A percentile compares a stretch with the other conserved stretches of the same genome.
Evolutionary conservation across 2,113 vertebrate genomes (phyloP).

Genomic region (Sylvilagus bachmani): DNA sequence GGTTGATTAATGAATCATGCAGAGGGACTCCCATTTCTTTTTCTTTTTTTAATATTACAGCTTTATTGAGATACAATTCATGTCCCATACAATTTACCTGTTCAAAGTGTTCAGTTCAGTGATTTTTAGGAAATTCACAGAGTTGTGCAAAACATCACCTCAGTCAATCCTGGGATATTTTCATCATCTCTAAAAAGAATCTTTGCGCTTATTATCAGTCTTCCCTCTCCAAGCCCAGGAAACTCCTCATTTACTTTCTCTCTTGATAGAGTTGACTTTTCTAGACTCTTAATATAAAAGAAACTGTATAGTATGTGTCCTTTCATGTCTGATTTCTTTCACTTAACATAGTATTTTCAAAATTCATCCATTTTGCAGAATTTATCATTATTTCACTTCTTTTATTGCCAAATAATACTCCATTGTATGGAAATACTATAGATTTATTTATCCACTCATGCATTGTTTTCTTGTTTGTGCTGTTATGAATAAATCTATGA

Average conservation of each 20-base stretch:
- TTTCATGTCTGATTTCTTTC: neutral
- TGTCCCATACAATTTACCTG: neutral
- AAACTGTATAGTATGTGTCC: neutral
- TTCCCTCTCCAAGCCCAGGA: neutral
- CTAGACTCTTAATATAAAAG: neutral
- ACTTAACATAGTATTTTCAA: neutral
- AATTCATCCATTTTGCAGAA: neutral
- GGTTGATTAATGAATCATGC: neutral
- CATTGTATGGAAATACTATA: neutral
- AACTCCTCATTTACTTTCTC: neutral
- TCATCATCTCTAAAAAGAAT: neutral
- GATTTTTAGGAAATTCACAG: neutral
- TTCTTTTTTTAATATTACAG: conserved; percentile 5
- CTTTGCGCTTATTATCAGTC: neutral
- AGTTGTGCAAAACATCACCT: neutral
- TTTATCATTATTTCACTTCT: neutral
- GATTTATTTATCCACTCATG: neutral
- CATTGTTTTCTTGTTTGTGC: neutral
- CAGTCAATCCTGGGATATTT: neutral
- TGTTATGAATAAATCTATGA: neutral
- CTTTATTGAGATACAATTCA: conserved; percentile 44
- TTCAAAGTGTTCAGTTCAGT: neutral
- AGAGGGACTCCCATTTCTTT: neutral
- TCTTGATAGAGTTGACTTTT: neutral
- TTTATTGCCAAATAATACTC: neutral